phyloP scores from a whole-genome alignment of 35 echinoderm and acorn worm genomes.

The Patiria miniata region DNA sequence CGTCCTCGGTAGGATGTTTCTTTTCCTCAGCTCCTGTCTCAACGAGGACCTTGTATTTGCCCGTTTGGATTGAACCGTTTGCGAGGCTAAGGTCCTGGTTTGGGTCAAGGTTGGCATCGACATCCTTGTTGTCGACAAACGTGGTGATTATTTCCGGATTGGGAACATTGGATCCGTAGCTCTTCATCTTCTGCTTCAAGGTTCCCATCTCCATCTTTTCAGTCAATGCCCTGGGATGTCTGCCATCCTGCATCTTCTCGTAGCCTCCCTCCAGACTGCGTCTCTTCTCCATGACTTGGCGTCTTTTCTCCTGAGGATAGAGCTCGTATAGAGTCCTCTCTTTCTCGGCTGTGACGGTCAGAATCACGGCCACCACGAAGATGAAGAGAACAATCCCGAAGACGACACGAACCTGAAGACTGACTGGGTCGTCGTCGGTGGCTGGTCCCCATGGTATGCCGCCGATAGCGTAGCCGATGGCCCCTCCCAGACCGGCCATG shows the following conservation, averaged over 20 bases:
- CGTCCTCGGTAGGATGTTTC: background rate
- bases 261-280: conserved; percentile 38
- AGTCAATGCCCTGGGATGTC: background rate
- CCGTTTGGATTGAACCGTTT: background rate
- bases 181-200: conserved; percentile 62
- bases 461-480: conserved; percentile 85
- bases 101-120: background rate
- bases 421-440: conserved; percentile 47
- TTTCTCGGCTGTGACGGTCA: conserved; percentile 85
- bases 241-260: conserved; percentile 26
- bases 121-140: background rate
- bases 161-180: conserved; percentile 59
- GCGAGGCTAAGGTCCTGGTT: background rate
- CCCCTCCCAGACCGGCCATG: conserved; percentile 97
- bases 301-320: conserved; percentile 56
- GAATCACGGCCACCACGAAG: conserved; percentile 67
- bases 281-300: background rate
- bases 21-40: background rate
- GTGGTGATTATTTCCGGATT: conserved; percentile 7
- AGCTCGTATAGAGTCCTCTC: conserved; percentile 82
- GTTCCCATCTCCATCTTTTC: conserved; percentile 73
- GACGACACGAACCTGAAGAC: conserved; percentile 72
- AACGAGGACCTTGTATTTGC: background rate
- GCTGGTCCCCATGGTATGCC: conserved; percentile 85
- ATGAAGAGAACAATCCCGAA: conserved; percentile 86